Evolutionary conservation across 2,888 invertebrate genomes (phyloP).

Genomic region (Folsomia candida): DNA sequence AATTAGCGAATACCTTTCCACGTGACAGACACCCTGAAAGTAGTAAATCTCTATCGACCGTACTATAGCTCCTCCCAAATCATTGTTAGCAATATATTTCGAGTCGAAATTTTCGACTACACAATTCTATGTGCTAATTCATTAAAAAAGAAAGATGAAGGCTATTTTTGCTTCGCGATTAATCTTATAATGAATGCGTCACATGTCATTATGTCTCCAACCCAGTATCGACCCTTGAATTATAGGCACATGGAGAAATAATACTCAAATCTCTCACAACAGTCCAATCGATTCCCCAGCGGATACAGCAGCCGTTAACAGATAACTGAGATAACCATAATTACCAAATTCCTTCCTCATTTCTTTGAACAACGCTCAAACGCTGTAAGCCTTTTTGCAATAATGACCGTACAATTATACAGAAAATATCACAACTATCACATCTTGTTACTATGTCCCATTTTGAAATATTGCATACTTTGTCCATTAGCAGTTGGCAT

Average conservation of each 20-base stretch:
- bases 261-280: slow-evolving; percentile 59
- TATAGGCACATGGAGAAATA: slow-evolving; percentile 65
- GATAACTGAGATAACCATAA: slow-evolving; percentile 54
- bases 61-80: slow-evolving; percentile 40
- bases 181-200: slow-evolving; percentile 61
- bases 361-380: slow-evolving; percentile 60
- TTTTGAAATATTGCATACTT: neutral
- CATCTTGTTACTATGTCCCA: no score
- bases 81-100: slow-evolving; percentile 27
- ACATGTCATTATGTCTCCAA: slow-evolving; percentile 67
- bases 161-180: no score
- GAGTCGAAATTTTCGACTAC: no score
- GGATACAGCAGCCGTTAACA: slow-evolving; percentile 63
- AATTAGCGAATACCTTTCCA: neutral
- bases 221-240: slow-evolving; percentile 63
- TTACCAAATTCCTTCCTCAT: slow-evolving; percentile 60
- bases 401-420: neutral
- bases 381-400: slow-evolving; percentile 58
- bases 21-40: slow-evolving; percentile 41
- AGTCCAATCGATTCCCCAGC: slow-evolving; percentile 59
- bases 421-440: no score
- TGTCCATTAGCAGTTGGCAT: neutral
- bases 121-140: no score
- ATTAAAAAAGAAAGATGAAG: no score
- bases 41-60: slow-evolving; percentile 44